A percentile compares a stretch with the other conserved stretches of the same genome.
Conservation (phyloP, 2,888 invertebrate genomes). For the Opisthograptis luteolata region DNA sequence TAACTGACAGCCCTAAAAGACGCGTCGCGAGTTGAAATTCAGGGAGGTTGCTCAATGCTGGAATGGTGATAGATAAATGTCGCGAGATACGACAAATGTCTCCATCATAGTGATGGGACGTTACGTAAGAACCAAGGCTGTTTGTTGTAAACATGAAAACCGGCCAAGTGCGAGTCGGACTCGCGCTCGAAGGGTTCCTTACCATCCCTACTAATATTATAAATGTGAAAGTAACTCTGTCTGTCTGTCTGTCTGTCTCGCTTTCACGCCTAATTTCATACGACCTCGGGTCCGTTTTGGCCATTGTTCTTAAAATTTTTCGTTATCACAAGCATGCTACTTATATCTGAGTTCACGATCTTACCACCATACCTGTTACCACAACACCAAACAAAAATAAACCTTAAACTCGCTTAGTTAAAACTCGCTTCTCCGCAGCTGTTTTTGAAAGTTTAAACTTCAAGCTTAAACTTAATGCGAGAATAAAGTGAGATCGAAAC, state of each 20-base stretch:
- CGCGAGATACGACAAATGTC: constrained; percentile 16
- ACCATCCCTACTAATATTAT: no score
- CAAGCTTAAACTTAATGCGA: constrained; percentile 17
- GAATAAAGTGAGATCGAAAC: constrained; percentile 23
- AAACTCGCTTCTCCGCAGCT: constrained; percentile 24
- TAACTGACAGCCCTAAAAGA: constrained; percentile 15
- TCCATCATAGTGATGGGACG: constrained; percentile 8
- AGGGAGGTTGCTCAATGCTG: constrained; percentile 29
- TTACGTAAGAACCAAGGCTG: constrained; percentile 14
- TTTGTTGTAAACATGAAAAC: constrained; percentile 4
- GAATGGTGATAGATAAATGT: constrained; percentile 31
- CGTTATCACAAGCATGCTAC: no score
- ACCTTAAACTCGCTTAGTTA: constrained; percentile 22
- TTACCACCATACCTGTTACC: neutral
- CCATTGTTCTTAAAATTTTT: no score
- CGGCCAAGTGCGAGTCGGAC: no score
- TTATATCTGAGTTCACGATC: no score
- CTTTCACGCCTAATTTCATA: no score
- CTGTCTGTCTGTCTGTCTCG: no score
- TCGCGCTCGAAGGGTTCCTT: no score
- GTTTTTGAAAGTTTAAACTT: constrained; percentile 18
- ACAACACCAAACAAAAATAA: constrained; percentile 10
- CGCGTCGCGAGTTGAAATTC: constrained; percentile 34
- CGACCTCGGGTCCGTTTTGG: no score
- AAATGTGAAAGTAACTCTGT: no score